These are phyloP conservation scores for Melieria crassipennis DNA, from an alignment of 2,888 invertebrate genomes.

Conservation along the genomic window DNA sequence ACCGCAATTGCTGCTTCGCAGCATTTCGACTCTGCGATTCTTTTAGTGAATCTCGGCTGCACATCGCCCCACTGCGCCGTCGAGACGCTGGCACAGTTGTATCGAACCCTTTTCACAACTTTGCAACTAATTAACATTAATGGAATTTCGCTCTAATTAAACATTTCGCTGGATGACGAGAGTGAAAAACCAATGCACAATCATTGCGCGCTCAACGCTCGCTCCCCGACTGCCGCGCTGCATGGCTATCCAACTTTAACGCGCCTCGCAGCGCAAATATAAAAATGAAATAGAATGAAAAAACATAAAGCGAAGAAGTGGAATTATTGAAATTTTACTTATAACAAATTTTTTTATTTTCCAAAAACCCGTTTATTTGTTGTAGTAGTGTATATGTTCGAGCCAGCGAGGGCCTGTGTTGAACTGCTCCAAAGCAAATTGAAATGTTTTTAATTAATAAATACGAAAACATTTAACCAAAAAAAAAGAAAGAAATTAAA, in stretches of 20 bases:
- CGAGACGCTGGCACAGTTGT: neutral
- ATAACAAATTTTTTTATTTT: no score
- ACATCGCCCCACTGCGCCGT: no score
- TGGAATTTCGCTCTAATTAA: constrained; percentile 58
- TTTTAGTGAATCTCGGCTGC: no score
- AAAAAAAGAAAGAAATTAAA: no score
- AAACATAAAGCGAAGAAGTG: neutral
- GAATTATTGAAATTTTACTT: constrained; percentile 22
- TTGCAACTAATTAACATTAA: constrained; percentile 59
- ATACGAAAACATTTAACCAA: no score
- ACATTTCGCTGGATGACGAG: constrained; percentile 52
- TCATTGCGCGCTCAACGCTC: no score
- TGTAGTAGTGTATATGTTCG: no score
- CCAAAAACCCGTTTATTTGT: no score
- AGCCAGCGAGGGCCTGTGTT: no score
- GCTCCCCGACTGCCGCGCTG: no score
- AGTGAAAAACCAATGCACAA: neutral
- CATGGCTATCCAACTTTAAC: neutral
- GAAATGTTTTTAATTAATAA: no score
- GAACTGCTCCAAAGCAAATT: no score
- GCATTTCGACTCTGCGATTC: neutral
- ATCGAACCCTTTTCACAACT: constrained; percentile 28
- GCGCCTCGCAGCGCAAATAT: neutral
- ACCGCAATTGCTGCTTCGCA: neutral
- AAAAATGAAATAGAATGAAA: neutral